Conservation (phyloP, 2,797 vertebrate genomes). For the Malurus leucopterus region DNA sequence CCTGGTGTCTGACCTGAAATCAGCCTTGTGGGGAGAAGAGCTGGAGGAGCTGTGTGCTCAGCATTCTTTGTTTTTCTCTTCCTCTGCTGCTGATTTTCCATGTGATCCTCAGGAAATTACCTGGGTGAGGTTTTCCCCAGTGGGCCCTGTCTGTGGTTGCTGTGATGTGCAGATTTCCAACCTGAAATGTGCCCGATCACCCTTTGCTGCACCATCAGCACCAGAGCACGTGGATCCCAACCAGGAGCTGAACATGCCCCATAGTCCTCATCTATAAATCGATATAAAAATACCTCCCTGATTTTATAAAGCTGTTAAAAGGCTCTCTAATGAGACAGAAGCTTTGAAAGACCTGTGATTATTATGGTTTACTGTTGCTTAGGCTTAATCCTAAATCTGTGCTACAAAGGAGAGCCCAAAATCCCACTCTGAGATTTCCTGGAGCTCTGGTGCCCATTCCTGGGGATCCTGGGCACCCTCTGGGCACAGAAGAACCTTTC, state of each 20-base stretch:
- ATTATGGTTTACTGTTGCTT: neutral
- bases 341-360: neutral
- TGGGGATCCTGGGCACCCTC: neutral
- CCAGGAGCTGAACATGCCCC: neutral
- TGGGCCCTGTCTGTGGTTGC: neutral
- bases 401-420: neutral
- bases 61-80: neutral
- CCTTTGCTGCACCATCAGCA: neutral
- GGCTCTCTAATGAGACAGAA: neutral
- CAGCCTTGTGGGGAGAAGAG: neutral
- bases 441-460: neutral
- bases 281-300: neutral
- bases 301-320: neutral
- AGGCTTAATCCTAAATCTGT: neutral
- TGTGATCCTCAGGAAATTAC: neutral
- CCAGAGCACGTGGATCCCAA: neutral
- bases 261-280: neutral
- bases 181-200: neutral
- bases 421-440: accelerated
- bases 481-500: neutral
- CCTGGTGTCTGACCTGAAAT: neutral
- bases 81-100: neutral
- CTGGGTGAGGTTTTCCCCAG: neutral
- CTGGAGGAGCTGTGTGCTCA: neutral
- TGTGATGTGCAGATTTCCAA: neutral